These are phyloP conservation scores for Heliconius congener DNA, from an alignment of 1,140 invertebrate species.

Conservation along the genomic window DNA sequence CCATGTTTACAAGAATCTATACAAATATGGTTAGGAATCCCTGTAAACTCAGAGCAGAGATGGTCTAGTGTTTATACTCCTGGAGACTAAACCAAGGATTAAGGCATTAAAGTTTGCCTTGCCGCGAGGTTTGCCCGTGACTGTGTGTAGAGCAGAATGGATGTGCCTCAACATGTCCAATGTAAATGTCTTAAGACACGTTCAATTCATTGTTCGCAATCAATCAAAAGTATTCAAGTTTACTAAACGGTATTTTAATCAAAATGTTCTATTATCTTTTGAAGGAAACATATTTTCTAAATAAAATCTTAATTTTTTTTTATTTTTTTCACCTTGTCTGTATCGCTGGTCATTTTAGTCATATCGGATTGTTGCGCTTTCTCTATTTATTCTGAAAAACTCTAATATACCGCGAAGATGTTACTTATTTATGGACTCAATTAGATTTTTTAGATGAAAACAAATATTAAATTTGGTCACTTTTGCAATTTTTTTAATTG, in stretches of 20 bases:
- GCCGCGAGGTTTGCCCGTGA: background rate
- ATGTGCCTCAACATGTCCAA: background rate
- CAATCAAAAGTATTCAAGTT: background rate
- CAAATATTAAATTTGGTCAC: no score
- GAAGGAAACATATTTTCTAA: background rate
- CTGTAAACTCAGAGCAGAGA: background rate
- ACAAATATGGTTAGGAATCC: background rate
- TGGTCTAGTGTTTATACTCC: constrained; percentile 7
- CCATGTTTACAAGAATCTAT: background rate
- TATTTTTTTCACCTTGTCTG: no score
- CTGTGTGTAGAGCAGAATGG: constrained; percentile 1
- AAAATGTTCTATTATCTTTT: background rate
- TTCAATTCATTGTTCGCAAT: background rate
- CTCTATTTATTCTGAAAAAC: no score
- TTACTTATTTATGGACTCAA: no score
- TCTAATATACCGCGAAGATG: no score
- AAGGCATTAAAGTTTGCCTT: constrained; percentile 12
- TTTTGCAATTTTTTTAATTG: background rate
- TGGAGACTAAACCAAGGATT: constrained; percentile 3
- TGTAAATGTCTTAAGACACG: constrained; percentile 12
- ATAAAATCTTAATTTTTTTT: no score
- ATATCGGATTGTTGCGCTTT: no score
- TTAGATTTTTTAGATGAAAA: no score
- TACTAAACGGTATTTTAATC: background rate
- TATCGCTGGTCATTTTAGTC: no score